These are phyloP conservation scores for Bugula neritina DNA, from an alignment of 2,888 invertebrate genomes.

Conservation along the genomic window DNA sequence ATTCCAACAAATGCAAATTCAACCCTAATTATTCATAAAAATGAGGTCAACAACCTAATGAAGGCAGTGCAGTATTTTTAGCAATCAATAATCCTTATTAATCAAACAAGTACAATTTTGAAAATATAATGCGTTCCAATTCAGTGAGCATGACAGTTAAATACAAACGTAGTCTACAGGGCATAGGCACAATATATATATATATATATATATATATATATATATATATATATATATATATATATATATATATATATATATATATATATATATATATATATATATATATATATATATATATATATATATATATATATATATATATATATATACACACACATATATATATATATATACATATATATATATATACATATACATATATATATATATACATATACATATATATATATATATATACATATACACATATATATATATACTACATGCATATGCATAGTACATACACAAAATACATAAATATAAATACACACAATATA, in stretches of 20 bases:
- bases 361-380: not conserved
- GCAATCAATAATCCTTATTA: too few species aligned
- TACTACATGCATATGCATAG: too few species aligned
- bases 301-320: not conserved
- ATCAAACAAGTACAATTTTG: too few species aligned
- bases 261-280: not conserved
- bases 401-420: not conserved
- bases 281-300: not conserved
- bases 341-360: not conserved
- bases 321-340: not conserved
- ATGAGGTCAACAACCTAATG: too few species aligned
- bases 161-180: too few species aligned
- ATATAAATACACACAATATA: too few species aligned
- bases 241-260: not conserved
- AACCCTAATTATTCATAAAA: too few species aligned
- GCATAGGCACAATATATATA: not conserved
- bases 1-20: too few species aligned
- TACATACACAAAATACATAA: too few species aligned
- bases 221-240: not conserved
- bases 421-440: not conserved
- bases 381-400: not conserved
- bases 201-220: not conserved
- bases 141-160: too few species aligned
- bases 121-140: too few species aligned
- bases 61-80: too few species aligned